Percentiles rank a stretch among this genome's conserved stretches.
Conservation (phyloP, 2,888 invertebrate species). For the Drosophila nr. medialis region DNA sequence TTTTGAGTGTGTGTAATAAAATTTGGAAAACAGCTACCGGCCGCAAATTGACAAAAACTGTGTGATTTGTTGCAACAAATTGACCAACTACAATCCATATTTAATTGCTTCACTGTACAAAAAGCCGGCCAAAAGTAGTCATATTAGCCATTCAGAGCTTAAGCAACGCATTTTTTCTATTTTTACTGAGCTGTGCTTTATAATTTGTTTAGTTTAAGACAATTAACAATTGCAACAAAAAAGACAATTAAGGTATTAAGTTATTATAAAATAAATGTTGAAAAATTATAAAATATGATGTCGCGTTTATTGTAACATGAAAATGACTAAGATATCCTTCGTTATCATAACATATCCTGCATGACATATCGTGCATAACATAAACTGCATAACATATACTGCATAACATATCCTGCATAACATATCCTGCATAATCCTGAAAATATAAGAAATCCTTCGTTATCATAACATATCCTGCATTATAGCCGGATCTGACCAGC, state of each 20-base stretch:
- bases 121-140: background rate
- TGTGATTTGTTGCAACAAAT: slow-evolving; percentile 32
- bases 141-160: background rate
- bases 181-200: background rate
- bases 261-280: background rate
- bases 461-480: too few species aligned
- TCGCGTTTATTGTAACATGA: background rate
- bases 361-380: background rate
- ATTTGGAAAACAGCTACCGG: slow-evolving; percentile 37
- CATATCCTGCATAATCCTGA: too few species aligned
- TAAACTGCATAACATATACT: background rate
- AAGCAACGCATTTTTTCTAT: background rate
- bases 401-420: background rate
- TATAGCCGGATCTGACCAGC: background rate
- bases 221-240: background rate
- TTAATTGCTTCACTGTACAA: slow-evolving; percentile 26
- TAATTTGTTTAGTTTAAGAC: background rate
- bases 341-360: background rate
- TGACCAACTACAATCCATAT: slow-evolving; percentile 37
- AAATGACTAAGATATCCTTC: background rate
- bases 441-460: too few species aligned
- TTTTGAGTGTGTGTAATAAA: slow-evolving; percentile 39
- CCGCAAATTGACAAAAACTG: slow-evolving; percentile 33
- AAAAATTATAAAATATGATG: background rate
- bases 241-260: background rate